phyloP scores from a whole-genome alignment of 2,888 invertebrate species.

The Cryptocephalus primarius region DNA sequence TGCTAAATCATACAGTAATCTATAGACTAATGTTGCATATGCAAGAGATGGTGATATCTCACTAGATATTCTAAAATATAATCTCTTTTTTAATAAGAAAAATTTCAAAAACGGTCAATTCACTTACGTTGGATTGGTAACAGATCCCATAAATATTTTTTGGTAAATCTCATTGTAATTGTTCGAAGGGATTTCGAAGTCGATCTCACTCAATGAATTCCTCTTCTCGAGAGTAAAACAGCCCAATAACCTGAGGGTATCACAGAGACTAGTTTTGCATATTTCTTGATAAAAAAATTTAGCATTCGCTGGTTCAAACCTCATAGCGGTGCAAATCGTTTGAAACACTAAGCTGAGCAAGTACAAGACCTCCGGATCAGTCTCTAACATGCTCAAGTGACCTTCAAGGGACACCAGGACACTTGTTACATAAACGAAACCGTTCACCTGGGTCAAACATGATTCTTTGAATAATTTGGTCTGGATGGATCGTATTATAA shows the following conservation, averaged over 20 bases:
- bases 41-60: slow-evolving; percentile 67
- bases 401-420: slow-evolving; percentile 88
- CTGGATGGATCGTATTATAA: neutral
- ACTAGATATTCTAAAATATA: slow-evolving; percentile 49
- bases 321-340: slow-evolving; percentile 93
- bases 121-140: slow-evolving; percentile 55
- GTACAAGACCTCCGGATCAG: slow-evolving; percentile 53
- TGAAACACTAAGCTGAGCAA: slow-evolving; percentile 84
- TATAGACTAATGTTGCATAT: slow-evolving; percentile 74
- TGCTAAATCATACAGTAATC: slow-evolving; percentile 89
- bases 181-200: slow-evolving; percentile 19
- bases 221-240: slow-evolving; percentile 55
- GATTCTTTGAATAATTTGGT: slow-evolving; percentile 1
- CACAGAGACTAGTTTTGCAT: slow-evolving; percentile 86
- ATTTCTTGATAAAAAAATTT: slow-evolving; percentile 97
- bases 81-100: slow-evolving; percentile 4
- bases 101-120: neutral
- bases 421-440: slow-evolving; percentile 95
- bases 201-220: slow-evolving; percentile 25
- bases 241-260: slow-evolving; percentile 83
- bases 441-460: slow-evolving; percentile 62
- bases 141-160: slow-evolving; percentile 65
- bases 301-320: slow-evolving; percentile 98
- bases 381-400: slow-evolving; percentile 47
- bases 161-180: slow-evolving; percentile 46